Percentiles rank a stretch among this genome's conserved stretches.
These are phyloP conservation scores for Hermetia illucens DNA, from an alignment of 1,140 invertebrate genomes.

Conservation along the genomic window DNA sequence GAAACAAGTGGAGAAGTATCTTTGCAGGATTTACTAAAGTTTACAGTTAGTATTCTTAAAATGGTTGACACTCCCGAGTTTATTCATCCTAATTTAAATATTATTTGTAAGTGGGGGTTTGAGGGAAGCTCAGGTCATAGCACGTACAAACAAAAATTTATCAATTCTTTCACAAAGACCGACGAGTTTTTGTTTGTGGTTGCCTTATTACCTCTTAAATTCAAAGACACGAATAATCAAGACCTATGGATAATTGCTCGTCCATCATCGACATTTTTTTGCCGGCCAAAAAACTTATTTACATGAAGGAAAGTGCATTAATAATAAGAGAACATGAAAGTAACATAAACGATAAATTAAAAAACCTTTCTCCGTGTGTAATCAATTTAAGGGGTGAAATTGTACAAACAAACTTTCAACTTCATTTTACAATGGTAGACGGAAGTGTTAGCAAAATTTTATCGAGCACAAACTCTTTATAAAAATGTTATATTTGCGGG, in stretches of 20 bases:
- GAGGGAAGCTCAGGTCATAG: not conserved
- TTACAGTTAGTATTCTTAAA: too few species aligned
- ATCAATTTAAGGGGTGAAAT: not conserved
- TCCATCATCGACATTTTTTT: not conserved
- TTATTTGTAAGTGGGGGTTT: not conserved
- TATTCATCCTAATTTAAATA: not conserved
- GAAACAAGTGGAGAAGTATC: not conserved
- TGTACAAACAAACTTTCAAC: not conserved
- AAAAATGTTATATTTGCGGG: constrained; percentile 1
- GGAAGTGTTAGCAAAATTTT: not conserved
- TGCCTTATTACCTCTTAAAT: not conserved
- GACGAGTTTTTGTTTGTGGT: not conserved
- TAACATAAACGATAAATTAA: not conserved
- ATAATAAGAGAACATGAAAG: not conserved
- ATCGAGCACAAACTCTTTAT: not conserved
- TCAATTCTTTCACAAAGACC: not conserved
- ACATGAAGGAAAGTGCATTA: not conserved
- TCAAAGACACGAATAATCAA: not conserved
- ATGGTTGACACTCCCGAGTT: not conserved
- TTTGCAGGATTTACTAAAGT: not conserved
- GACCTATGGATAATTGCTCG: not conserved
- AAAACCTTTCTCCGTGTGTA: not conserved
- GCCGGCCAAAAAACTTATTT: not conserved
- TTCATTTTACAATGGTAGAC: not conserved
- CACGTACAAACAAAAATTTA: not conserved